Percentiles rank a stretch among this genome's conserved stretches.
phyloP scores from a whole-genome alignment of 2,888 invertebrate species.

The Timandra comae region DNA sequence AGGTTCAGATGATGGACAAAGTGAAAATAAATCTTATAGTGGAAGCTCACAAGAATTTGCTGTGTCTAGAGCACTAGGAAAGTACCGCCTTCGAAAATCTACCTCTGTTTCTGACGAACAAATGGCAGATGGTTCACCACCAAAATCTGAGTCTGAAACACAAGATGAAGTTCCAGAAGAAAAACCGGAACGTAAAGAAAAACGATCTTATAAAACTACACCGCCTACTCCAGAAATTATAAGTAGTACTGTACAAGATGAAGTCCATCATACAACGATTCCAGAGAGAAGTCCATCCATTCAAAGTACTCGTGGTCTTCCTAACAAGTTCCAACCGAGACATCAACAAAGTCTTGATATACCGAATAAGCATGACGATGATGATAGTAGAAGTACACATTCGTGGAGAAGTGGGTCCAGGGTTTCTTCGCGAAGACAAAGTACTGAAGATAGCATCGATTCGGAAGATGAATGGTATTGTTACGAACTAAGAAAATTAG shows the following conservation, averaged over 20 bases:
- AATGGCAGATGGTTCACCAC: constrained; percentile 67
- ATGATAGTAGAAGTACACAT: constrained; percentile 90
- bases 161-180: constrained; percentile 41
- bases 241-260: constrained; percentile 62
- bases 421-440: constrained; percentile 90
- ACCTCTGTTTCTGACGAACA: constrained; percentile 84
- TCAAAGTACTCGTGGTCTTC: constrained; percentile 76
- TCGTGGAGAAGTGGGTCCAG: constrained; percentile 91
- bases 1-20: constrained; percentile 77
- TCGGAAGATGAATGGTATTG: constrained; percentile 96
- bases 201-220: constrained; percentile 36
- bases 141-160: constrained; percentile 44
- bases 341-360: constrained; percentile 89
- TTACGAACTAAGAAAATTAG: constrained; percentile 89
- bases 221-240: constrained; percentile 59
- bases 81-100: constrained; percentile 85
- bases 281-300: constrained; percentile 82
- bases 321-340: constrained; percentile 78
- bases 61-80: constrained; percentile 87
- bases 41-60: constrained; percentile 89
- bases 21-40: constrained; percentile 74
- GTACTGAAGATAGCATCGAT: constrained; percentile 94
- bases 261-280: constrained; percentile 39
- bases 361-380: constrained; percentile 86
- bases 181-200: constrained; percentile 41